Evolutionary conservation across 2,888 invertebrate species (phyloP), one percentile per base, ranked within the genome.

Genomic region (Drosophila cognata): DNA sequence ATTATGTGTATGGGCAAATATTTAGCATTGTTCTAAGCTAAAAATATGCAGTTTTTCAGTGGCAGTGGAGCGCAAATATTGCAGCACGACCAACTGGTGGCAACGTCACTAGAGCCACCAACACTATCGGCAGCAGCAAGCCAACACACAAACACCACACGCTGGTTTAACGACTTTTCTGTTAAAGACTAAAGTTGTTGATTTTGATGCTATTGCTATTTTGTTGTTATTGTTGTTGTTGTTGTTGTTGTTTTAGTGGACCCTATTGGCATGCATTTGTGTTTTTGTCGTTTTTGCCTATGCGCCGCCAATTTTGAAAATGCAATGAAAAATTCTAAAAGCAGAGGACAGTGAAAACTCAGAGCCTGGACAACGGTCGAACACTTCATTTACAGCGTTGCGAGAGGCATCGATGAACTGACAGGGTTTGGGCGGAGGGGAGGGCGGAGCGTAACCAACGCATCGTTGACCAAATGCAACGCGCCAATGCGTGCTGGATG

Each of bases 311-410:
- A 74, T 81, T 75, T 75, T 73, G 78, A 84, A 81, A 82, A 82
- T 82, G 81, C 83, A 82, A 74, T 87, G 84, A 72, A 87, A 87
- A 81, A 75, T 77, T 74, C 82, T 52, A 79, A 79, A 78, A 70
- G 62, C 78, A 67, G 65, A 64, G 73, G 60, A 71, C 62, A 76
- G 77, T 56, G 77, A 51, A 69, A 69, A 72, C 59, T 65, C 55
- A 35, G 60, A 61, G 73, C 69, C 59, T 68, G 52, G 56, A 67
- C 70, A 64, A 71, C 58, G 62, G 70, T 69, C 65, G 74, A 82
- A 67, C 84, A 86, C 87, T 84, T 88, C 75, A 84, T 84, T 88
- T 86, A 77, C 74, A 77, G 76, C 71, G 74, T 77, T 74, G 68
- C 80, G 57, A 75, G 53, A 69, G 60, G 62, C 64, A 50, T 60